Evolutionary conservation across 1,140 invertebrate genomes (phyloP).

Genomic region (Nomia melanderi): DNA sequence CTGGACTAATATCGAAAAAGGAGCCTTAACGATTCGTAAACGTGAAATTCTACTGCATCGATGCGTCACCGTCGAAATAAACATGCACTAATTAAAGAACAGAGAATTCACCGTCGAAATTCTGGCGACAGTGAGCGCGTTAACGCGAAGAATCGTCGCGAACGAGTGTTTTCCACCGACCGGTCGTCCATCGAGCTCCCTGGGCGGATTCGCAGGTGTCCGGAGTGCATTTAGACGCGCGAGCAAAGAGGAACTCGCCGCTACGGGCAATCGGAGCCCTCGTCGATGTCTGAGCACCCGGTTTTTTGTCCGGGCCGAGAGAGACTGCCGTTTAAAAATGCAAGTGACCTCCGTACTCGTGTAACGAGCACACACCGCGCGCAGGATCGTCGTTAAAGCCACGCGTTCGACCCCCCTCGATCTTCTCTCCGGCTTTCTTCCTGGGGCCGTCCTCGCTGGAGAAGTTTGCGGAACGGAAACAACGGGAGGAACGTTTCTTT

Average conservation of each 20-base stretch:
- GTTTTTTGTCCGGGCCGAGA: slow-evolving; percentile 10
- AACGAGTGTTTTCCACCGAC: no score
- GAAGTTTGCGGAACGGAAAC: not conserved
- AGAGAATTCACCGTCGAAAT: no score
- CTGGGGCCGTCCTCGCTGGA: not conserved
- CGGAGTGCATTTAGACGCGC: slow-evolving; percentile 8
- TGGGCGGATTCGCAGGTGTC: not conserved
- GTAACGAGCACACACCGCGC: slow-evolving; percentile 33
- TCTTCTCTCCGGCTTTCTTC: not conserved
- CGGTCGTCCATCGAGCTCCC: not conserved
- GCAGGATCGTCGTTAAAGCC: slow-evolving; percentile 29
- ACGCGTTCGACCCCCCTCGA: not conserved
- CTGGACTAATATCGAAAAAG: no score
- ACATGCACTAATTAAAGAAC: no score
- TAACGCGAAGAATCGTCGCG: no score
- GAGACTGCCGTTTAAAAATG: slow-evolving; percentile 46
- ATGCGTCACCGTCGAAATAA: no score
- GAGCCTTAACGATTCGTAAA: no score
- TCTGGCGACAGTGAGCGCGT: no score
- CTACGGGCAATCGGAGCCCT: slow-evolving; percentile 11
- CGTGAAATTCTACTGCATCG: no score
- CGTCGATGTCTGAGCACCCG: slow-evolving; percentile 41
- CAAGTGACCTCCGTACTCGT: slow-evolving; percentile 37
- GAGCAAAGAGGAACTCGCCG: not conserved
- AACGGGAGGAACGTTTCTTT: not conserved